Evolutionary conservation across 2,113 vertebrate genomes (phyloP), one percentile per base, ranked within the genome.

Genomic region (Phoenicopterus ruber): DNA sequence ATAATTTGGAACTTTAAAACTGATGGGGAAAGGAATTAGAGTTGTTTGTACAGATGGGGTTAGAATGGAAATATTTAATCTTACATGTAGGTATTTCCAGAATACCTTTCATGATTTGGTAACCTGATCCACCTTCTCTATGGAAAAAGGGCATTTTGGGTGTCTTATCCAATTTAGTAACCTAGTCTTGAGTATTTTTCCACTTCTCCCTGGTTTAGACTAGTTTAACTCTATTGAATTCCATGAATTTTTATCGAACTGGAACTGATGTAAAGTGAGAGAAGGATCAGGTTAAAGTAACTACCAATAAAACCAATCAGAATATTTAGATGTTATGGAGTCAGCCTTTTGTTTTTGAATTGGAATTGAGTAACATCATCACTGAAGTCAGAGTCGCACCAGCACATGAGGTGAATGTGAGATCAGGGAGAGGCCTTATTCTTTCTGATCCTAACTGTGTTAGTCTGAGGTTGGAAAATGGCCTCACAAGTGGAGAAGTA

Each of bases 61-160:
- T 92, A 95, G 94, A 94, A 94, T 96, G 84, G 90, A 97, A 94
- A 96, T 94, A 92, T 86, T 94, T 93, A 74, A 96, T 93, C 89
- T 96, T 96, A 61, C 42, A 10, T 92, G 28, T 92, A 86, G 88
- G 46, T 86, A 58, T 80, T 91, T 93, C 55, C 58, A 71, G 52
- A 65, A 62, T 89, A 65, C 46, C 38, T 90, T 81, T 87, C 91
- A 40, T 57, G 49, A 96, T 94, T 91, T 88, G 90, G 94, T 95
- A 96, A 92, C 20, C 47, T 29, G 63, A 84, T 69, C 59, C 13
- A 32, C 20, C 14, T 74, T 80, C 86, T 61, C 29, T 29, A 78
- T 76, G 31, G 73, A 74, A 47, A 67, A 91, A 88, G 31, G 63
- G 54, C 77, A 57, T 92, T 95, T 94, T 42, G 50, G 5, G 32